Evolutionary conservation across 1,140 invertebrate species (phyloP), one percentile per base, ranked within the genome.

Genomic region (Druon quercuslanigerum): DNA sequence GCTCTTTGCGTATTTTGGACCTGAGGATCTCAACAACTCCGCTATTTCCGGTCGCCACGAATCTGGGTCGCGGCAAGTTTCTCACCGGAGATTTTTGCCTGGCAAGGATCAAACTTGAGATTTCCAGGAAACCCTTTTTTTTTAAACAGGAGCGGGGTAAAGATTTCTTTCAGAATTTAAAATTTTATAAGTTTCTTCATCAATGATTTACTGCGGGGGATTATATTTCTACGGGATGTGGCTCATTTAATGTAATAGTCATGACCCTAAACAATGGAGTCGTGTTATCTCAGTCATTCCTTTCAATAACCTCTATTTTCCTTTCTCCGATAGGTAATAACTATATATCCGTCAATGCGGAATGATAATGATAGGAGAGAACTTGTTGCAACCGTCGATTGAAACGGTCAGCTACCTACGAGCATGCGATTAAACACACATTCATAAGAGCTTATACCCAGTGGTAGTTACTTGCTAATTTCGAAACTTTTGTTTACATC

Each of bases 361-460:
- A 66, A 66, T 66, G 60, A 66, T 66, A 66, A 66, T 66, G 60
- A 66, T n/a, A 66, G 33, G n/a, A 66, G 40, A n/a, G 60, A 66
- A 40, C 60, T 60, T 16, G 60, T 16, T 66, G 33, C 60, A 66
- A 66, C 60, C 33, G 14, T 40, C 60, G 25, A 66, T 3, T 66
- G 25, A 40, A 40, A 66, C 40, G 60, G 40, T 46, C 40, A 33
- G 60, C 60, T 66, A 33, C 60, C 60, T 46, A 66, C 40, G 46
- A 66, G 25, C 25, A 66, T 40, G 46, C 13, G 14, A 66, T 56
- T 56, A 54, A 17, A 9, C n/a, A 54, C 52, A 54, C 16, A 19
- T 16, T 46, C 40, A 46, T 9, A 46, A 11, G 7, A 46, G 7
- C 40, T 46, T 46, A 46, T 46, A 46, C 40, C 7, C 40, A 46